These are phyloP conservation scores for Rhamphomyia laevipes DNA, from an alignment of 2,888 invertebrate genomes.

Conservation along the genomic window DNA sequence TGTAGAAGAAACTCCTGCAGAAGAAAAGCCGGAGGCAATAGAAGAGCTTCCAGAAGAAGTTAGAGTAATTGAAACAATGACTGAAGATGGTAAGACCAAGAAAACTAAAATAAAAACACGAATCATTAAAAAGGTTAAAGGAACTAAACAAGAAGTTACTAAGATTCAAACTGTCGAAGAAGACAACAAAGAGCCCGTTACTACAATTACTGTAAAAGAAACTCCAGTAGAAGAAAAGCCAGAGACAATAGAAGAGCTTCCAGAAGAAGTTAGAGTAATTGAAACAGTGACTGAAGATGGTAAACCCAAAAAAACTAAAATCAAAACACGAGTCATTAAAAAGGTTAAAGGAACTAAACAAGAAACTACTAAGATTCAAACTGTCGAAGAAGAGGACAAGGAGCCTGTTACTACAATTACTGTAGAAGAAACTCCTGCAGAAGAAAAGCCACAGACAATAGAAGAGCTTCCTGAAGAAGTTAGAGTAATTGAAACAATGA, in stretches of 20 bases:
- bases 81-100: slow-evolving; percentile 19
- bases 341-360: slow-evolving; percentile 22
- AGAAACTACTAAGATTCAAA: slow-evolving; percentile 36
- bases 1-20: slow-evolving; percentile 25
- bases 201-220: slow-evolving; percentile 19
- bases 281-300: slow-evolving; percentile 19
- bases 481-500: slow-evolving; percentile 22
- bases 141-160: slow-evolving; percentile 25
- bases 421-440: slow-evolving; percentile 23
- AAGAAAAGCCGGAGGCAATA: slow-evolving; percentile 25
- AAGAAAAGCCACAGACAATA: slow-evolving; percentile 12
- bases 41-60: slow-evolving; percentile 16
- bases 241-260: slow-evolving; percentile 23
- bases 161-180: slow-evolving; percentile 28
- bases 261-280: slow-evolving; percentile 24
- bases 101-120: slow-evolving; percentile 30
- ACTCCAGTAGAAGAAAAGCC: slow-evolving; percentile 16
- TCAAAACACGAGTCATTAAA: slow-evolving; percentile 18
- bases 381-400: slow-evolving; percentile 31
- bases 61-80: slow-evolving; percentile 10
- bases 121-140: slow-evolving; percentile 24
- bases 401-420: slow-evolving; percentile 24
- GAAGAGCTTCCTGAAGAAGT: slow-evolving; percentile 28
- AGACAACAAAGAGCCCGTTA: slow-evolving; percentile 25
- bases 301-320: slow-evolving; percentile 29